Percentiles rank a stretch among this genome's conserved stretches.
phyloP scores from a whole-genome alignment of 2,113 vertebrate species.

The Corynorhinus townsendii region DNA sequence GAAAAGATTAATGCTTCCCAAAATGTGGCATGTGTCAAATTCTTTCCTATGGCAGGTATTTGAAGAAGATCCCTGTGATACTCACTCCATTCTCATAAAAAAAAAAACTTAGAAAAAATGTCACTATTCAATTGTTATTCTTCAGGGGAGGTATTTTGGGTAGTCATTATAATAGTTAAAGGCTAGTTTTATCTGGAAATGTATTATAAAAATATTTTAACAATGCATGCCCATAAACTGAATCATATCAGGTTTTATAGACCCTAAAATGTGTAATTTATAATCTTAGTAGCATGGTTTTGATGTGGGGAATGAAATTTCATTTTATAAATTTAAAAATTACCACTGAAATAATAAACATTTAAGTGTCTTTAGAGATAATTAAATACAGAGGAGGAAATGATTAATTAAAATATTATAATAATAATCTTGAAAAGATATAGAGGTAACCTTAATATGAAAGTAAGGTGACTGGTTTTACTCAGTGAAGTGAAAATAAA shows the following conservation, averaged over 20 bases:
- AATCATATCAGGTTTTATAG: not conserved
- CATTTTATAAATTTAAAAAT: not conserved
- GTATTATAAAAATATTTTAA: not conserved
- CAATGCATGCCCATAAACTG: not conserved
- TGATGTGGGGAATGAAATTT: not conserved
- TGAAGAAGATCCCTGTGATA: slow-evolving; percentile 53
- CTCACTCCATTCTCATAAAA: slow-evolving; percentile 53
- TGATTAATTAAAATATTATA: not conserved
- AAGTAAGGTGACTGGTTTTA: not conserved
- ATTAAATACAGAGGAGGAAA: not conserved
- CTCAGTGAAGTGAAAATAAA: not conserved
- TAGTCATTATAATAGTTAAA: not conserved
- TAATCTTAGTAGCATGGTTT: not conserved
- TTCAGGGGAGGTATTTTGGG: not conserved
- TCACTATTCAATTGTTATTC: not conserved
- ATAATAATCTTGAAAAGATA: not conserved
- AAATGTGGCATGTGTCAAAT: slow-evolving; percentile 57
- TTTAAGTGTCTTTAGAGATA: not conserved
- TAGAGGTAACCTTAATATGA: not conserved
- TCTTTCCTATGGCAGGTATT: slow-evolving; percentile 48
- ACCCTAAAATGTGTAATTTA: not conserved
- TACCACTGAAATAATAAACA: not conserved
- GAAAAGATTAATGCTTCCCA: slow-evolving; percentile 35
- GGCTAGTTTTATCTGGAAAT: not conserved
- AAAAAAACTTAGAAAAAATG: slow-evolving; percentile 8